Conservation (phyloP, 2,113 vertebrate species). For the Entelurus aequoreus region DNA sequence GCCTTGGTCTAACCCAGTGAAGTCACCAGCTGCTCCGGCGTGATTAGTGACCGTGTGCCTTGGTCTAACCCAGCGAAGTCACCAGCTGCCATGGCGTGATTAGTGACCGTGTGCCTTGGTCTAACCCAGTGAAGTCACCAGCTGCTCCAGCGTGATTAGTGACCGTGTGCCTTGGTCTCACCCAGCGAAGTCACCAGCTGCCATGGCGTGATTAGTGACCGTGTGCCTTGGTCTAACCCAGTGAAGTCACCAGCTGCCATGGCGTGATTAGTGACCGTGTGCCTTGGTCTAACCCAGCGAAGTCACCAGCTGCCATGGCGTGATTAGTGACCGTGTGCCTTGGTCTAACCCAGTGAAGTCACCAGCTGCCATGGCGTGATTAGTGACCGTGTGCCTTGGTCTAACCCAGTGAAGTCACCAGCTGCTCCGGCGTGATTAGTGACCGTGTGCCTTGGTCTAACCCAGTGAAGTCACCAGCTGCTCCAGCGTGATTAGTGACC, state of each 20-base stretch:
- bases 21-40: conserved; percentile 14
- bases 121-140: conserved; percentile 11
- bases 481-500: conserved; percentile 16
- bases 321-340: conserved; percentile 20
- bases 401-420: conserved; percentile 11
- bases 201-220: conserved; percentile 13
- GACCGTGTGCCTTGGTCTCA: no score
- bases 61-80: conserved; percentile 11
- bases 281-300: conserved; percentile 16
- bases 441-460: no score
- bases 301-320: conserved; percentile 10
- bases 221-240: no score
- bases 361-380: conserved; percentile 18
- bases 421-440: conserved; percentile 24
- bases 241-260: conserved; percentile 11
- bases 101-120: no score
- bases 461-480: conserved; percentile 18
- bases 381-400: no score
- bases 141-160: conserved; percentile 24
- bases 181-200: conserved; percentile 18
- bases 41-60: conserved; percentile 20
- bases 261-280: conserved; percentile 15
- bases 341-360: conserved; percentile 11
- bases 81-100: conserved; percentile 18
- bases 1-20: conserved; percentile 17